Base-by-base conservation (phyloP, 2,888 invertebrate species). In the Eurytoma californica region DNA sequence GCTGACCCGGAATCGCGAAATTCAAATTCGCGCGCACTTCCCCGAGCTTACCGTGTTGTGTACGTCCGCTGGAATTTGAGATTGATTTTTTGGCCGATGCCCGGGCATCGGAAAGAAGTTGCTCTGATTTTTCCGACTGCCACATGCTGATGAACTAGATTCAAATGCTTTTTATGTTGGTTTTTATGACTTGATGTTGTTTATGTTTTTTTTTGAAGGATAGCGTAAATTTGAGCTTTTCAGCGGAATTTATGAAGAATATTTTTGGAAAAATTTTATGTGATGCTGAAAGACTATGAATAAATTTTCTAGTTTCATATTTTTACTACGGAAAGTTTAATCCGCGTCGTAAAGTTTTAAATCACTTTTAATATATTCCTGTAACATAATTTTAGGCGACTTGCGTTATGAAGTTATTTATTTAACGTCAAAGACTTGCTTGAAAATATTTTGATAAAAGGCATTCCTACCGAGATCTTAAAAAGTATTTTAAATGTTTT, bases 1-100 rank as follows among this genome's bases (percentile, higher is more conserved):
- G 9, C n/a, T 30, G n/a, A n/a, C 30, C 18, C 39, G 51, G 61
- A 9, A 58, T 47, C 24, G 14, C n/a, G 58, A 74, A 74, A 74
- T 74, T 74, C 49, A 67, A 74, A 74, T 65, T 55, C 20, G 16
- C 30, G 47, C 63, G 28, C 60, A 3, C 30, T 65, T n/a, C 14
- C 39, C 24, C 24, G 24, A 24, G 2, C 24, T 24, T 24, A 2
- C 24, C 24, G 24, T 24, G 24, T 24, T 24, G 24, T 24, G 24
- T 24, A 53, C 9, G 24, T 14, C 51, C 13, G 20, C 39, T 49
- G 24, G 66, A 24, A 66, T 51, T 66, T 13, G 63, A 63, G 5
- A 63, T 66, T 20, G 24, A 49, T 49, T 30, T 65, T 65, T 39
- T 39, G 9, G 7, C 55, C n/a, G 18, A 9, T 47, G 16, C 39